Conservation (phyloP, 2,888 invertebrate species). For the Protonemura montana region DNA sequence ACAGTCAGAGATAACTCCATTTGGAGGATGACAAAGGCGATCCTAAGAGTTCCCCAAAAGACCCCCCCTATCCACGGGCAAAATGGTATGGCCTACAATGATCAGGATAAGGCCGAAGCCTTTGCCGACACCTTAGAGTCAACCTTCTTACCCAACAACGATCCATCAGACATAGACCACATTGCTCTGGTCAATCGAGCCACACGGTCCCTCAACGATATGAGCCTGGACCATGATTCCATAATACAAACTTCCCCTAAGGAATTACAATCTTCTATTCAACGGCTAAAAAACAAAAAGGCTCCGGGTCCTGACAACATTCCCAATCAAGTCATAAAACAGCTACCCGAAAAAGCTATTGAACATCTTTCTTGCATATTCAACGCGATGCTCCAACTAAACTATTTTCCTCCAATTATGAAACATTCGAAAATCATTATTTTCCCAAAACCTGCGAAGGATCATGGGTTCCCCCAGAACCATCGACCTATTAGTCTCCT, state of each 20-base stretch:
- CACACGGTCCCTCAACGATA: too few relatives aligned
- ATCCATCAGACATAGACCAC: not conserved
- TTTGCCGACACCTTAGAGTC: not conserved
- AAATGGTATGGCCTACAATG: not conserved
- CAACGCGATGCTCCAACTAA: not conserved
- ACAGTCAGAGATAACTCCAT: too few relatives aligned
- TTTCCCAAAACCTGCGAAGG: conserved; percentile 52
- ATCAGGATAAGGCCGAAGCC: not conserved
- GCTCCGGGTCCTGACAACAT: conserved; percentile 7
- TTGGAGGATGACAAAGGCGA: too few relatives aligned
- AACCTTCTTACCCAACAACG: not conserved
- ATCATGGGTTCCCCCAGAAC: conserved; percentile 44
- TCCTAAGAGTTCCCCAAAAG: too few relatives aligned
- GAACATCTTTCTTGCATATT: not conserved
- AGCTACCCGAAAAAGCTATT: not conserved
- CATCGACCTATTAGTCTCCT: conserved; percentile 53
- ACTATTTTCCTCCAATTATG: conserved; percentile 49
- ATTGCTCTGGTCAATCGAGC: not conserved
- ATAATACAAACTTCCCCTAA: too few relatives aligned
- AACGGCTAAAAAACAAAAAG: not conserved
- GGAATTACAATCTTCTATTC: not conserved
- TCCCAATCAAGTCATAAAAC: not conserved
- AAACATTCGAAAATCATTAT: conserved; percentile 51
- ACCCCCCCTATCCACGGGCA: not conserved
- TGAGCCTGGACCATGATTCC: not conserved